phyloP scores from a whole-genome alignment of 2,888 invertebrate species.

The Drosophila bunnanda region DNA sequence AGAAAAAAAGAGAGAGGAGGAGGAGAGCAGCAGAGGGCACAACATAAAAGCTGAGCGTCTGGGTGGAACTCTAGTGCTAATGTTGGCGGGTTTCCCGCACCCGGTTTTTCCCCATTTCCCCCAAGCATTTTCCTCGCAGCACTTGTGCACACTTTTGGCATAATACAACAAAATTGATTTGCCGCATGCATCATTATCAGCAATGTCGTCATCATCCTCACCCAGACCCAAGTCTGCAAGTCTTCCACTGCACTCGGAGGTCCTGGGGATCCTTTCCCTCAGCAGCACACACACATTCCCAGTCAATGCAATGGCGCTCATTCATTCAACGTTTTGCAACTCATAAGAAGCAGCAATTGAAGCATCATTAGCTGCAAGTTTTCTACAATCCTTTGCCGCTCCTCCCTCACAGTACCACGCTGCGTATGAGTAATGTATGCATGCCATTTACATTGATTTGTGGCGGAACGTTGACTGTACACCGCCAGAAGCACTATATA shows the following conservation, averaged over 20 bases:
- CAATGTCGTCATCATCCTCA: constrained; percentile 48
- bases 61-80: constrained; percentile 56
- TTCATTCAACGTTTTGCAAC: constrained; percentile 78
- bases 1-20: constrained; percentile 44
- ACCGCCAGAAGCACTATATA: constrained; percentile 14
- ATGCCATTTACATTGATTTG: constrained; percentile 74
- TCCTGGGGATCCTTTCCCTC: constrained; percentile 26
- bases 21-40: constrained; percentile 53
- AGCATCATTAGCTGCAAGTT: constrained; percentile 78
- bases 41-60: constrained; percentile 68
- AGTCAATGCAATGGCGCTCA: constrained; percentile 72
- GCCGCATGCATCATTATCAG: constrained; percentile 79
- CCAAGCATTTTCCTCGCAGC: constrained; percentile 15
- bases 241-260: constrained; percentile 42
- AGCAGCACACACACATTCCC: constrained; percentile 32
- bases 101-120: constrained; percentile 13
- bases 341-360: constrained; percentile 72
- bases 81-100: constrained; percentile 12
- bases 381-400: constrained; percentile 30
- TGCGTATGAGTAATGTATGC: constrained; percentile 76
- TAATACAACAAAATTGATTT: constrained; percentile 82
- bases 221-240: constrained; percentile 1
- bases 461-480: constrained; percentile 36
- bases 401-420: constrained; percentile 28
- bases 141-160: constrained; percentile 69